Base-by-base conservation (phyloP, 2,888 invertebrate genomes). In the Pristionchus maxplancki region DNA sequence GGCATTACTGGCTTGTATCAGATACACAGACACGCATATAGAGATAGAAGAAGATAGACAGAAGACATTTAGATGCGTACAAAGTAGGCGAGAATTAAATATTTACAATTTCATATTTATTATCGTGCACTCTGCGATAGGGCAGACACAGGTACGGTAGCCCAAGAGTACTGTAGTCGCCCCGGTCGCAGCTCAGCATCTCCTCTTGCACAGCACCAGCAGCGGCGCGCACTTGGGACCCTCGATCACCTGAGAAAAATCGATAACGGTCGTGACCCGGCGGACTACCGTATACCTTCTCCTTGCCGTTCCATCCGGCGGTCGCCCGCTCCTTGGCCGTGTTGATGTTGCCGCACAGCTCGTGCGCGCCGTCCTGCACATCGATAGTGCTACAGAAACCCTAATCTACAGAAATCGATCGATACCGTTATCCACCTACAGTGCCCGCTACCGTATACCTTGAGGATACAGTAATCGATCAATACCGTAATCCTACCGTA, bases 331-430 rank as follows among this genome's bases (percentile, higher is more conserved):
- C 92, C 81, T 87, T 89, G 28, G 87, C 88, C 87, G 91, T 87
- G 89, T 92, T 90, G 86, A 92, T 83, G 88, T 92, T 92, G 58
- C 92, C 92, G 88, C 92, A 90, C 74, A 90, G 90, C 89, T 92
- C 92, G 67, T 90, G 71, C n/a, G 48, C 50, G 24, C 86, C 86
- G 50, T 71, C 67, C 86, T 58, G 31, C 90, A 90, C 6, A 44
- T 44, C 44, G 44, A 44, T 44, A 44, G 11, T 6, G 8, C 11
- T 44, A 44, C 44, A 44, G 44, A 9, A 44, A 74, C 28, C 40
- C n/a, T n/a, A 44, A 11, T 11, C 11, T 44, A 44, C 44, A 44
- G 44, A 9, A 44, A 74, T 40, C 40, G 44, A 64, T 64, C 17
- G 34, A 82, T 50, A 44, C 44, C 44, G 17, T 1, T 50, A 20